Percentiles rank a stretch among this genome's conserved stretches.
These are phyloP conservation scores for Campylomormyrus numenius DNA, from an alignment of 2,113 vertebrate species.

Conservation along the genomic window DNA sequence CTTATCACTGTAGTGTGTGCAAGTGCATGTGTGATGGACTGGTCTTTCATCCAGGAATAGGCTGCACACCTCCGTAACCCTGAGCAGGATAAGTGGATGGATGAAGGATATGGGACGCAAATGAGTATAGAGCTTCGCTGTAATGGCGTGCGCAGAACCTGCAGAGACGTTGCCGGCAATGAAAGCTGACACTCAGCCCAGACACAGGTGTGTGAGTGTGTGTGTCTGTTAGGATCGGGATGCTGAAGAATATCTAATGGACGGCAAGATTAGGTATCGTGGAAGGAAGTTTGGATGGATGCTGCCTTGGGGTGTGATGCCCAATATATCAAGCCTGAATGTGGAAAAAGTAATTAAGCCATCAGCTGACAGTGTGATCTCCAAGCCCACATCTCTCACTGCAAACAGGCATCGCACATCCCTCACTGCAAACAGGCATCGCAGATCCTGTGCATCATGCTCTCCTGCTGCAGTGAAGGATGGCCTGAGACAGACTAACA, in stretches of 20 bases:
- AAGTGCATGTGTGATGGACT: neutral
- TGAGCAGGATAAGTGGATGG: neutral
- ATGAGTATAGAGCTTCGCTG: neutral
- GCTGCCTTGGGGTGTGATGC: neutral
- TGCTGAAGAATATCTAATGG: neutral
- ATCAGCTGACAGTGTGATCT: neutral
- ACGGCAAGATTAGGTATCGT: neutral
- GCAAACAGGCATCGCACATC: neutral
- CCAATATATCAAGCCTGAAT: conserved; percentile 3
- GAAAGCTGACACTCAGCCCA: neutral
- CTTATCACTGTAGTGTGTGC: neutral
- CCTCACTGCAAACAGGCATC: neutral
- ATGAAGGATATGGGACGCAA: neutral
- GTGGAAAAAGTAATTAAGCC: neutral
- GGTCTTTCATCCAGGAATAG: neutral
- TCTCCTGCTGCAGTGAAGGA: neutral
- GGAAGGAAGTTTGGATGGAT: neutral
- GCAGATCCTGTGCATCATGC: neutral
- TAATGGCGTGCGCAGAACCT: neutral
- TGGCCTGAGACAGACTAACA: neutral
- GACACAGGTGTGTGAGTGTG: neutral
- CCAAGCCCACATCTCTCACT: neutral
- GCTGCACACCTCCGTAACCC: neutral
- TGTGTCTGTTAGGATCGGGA: neutral
- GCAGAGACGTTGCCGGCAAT: neutral